These are phyloP conservation scores for Lota lota DNA, from an alignment of 2,113 vertebrate species.

Conservation along the genomic window DNA sequence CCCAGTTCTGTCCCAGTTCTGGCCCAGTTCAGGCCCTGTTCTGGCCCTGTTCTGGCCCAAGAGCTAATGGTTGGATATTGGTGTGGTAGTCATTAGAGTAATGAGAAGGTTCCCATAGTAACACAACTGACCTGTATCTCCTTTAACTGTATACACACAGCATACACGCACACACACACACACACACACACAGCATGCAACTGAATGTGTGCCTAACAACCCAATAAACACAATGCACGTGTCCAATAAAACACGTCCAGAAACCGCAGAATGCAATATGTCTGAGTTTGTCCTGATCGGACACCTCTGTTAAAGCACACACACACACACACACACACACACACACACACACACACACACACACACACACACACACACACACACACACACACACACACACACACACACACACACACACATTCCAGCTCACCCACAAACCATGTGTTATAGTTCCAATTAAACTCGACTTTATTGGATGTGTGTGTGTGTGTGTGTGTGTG, in stretches of 20 bases:
- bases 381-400: neutral
- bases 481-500: slow-evolving; percentile 6
- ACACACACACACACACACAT: neutral
- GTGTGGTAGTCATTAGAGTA: slow-evolving; percentile 36
- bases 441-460: neutral
- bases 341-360: neutral
- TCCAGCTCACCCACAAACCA: slow-evolving; percentile 8
- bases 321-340: neutral
- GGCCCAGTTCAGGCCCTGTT: no score
- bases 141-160: slow-evolving; percentile 18
- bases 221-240: no score
- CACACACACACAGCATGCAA: neutral
- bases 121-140: slow-evolving; percentile 40
- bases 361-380: neutral
- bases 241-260: neutral
- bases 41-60: no score
- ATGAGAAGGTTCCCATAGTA: slow-evolving; percentile 23
- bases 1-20: no score
- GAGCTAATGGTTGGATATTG: neutral
- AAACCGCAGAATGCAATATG: neutral
- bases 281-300: neutral
- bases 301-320: neutral
- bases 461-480: slow-evolving; percentile 2
- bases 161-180: slow-evolving; percentile 10
- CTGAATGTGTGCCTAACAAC: neutral